phyloP scores from a whole-genome alignment of 2,113 vertebrate genomes.

The Vireo altiloquus region DNA sequence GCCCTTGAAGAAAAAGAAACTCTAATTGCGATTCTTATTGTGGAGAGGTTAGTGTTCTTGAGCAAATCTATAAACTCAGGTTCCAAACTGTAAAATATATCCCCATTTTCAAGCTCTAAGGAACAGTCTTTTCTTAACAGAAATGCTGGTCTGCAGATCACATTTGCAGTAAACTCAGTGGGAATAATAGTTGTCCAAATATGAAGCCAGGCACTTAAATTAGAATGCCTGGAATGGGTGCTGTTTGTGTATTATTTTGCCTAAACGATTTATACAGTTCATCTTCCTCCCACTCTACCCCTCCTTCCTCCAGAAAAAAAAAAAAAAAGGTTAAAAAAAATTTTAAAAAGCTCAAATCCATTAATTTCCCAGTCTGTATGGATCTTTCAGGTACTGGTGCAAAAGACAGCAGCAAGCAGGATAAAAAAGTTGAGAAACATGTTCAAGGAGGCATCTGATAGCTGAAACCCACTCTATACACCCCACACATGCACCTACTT shows the following conservation, averaged over 20 bases:
- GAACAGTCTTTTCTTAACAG: background rate
- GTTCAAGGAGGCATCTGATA: background rate
- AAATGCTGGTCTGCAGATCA: background rate
- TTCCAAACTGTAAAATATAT: slow-evolving; percentile 6
- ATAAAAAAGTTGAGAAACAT: background rate
- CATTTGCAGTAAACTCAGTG: background rate
- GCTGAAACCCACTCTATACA: background rate
- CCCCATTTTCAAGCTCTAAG: background rate
- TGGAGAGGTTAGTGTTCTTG: background rate
- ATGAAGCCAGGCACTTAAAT: background rate
- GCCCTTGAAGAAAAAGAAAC: background rate
- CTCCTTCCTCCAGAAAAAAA: too few species aligned
- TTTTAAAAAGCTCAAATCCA: background rate
- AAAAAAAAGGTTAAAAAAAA: background rate
- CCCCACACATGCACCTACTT: background rate
- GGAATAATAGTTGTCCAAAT: background rate
- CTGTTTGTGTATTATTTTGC: background rate
- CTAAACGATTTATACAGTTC: background rate
- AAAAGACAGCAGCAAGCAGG: background rate
- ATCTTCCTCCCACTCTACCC: background rate
- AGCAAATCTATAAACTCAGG: background rate
- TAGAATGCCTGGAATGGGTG: background rate
- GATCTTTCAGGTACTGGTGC: background rate
- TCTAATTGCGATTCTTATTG: background rate
- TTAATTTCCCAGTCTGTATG: background rate